Conservation (phyloP, 2,113 vertebrate genomes). For the Pangasianodon gigas region DNA sequence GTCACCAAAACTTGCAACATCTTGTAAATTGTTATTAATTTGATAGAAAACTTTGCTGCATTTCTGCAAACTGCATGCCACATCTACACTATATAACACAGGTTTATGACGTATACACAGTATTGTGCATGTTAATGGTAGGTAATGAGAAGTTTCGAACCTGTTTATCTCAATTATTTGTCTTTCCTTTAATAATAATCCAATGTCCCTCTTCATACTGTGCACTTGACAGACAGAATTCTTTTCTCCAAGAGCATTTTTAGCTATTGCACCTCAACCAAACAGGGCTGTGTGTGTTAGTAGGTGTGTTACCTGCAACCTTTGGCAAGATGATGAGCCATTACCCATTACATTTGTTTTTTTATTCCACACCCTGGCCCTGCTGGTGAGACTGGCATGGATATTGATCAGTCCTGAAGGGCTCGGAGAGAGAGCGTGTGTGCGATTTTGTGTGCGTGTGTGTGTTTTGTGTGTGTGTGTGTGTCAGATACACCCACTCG, state of each 20-base stretch:
- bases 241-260: not conserved
- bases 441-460: not conserved
- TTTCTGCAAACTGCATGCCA: not conserved
- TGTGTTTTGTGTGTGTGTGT: constrained; percentile 8
- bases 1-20: not conserved
- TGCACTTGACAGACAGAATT: not conserved
- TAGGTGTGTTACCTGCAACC: not conserved
- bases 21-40: not conserved
- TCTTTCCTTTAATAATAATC: not conserved
- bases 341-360: not conserved
- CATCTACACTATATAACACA: not conserved
- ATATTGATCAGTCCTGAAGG: constrained; percentile 39
- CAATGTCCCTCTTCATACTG: not conserved
- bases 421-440: not conserved
- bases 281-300: constrained; percentile 9
- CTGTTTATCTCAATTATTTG: not conserved
- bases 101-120: not conserved
- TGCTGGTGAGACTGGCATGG: constrained; percentile 39
- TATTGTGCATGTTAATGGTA: not conserved
- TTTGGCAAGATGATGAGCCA: constrained; percentile 19
- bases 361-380: constrained; percentile 22
- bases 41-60: not conserved
- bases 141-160: not conserved
- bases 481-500: constrained; percentile 8
- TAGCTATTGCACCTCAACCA: not conserved